These are phyloP conservation scores for Tringa solitaria DNA, from an alignment of 2,113 vertebrate species.

Conservation along the genomic window DNA sequence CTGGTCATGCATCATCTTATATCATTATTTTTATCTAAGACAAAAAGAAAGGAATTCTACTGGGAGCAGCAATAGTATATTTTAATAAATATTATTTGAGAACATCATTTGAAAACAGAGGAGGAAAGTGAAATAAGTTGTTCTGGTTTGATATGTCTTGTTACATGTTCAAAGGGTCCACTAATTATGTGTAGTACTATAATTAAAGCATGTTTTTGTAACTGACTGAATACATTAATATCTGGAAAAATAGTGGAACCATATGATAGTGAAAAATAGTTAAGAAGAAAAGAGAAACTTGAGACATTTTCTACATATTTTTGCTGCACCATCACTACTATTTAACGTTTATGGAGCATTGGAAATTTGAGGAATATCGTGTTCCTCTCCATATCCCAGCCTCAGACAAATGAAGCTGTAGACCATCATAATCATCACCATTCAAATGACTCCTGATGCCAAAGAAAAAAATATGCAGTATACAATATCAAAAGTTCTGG, in stretches of 20 bases:
- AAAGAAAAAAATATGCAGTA: background rate
- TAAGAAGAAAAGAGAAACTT: background rate
- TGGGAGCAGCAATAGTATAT: background rate
- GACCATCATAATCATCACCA: background rate
- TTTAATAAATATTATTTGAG: background rate
- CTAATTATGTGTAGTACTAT: background rate
- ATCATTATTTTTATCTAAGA: background rate
- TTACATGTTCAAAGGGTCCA: background rate
- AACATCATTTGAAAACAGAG: background rate
- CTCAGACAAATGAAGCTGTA: background rate
- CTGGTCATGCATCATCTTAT: constrained; percentile 9
- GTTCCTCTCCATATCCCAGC: background rate
- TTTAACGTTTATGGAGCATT: background rate
- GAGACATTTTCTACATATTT: background rate
- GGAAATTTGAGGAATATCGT: background rate
- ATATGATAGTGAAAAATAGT: background rate
- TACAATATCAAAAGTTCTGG: background rate
- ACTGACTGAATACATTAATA: background rate
- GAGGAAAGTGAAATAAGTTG: background rate
- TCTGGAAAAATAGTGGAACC: background rate
- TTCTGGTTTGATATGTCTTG: background rate
- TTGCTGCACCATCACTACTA: background rate
- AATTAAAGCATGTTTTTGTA: background rate
- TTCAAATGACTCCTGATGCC: background rate
- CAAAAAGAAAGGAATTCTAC: background rate